Percentiles rank a stretch among this genome's conserved stretches.
These are phyloP conservation scores for Epistrophella euchroma DNA, from an alignment of 2,888 invertebrate species.

Conservation along the genomic window DNA sequence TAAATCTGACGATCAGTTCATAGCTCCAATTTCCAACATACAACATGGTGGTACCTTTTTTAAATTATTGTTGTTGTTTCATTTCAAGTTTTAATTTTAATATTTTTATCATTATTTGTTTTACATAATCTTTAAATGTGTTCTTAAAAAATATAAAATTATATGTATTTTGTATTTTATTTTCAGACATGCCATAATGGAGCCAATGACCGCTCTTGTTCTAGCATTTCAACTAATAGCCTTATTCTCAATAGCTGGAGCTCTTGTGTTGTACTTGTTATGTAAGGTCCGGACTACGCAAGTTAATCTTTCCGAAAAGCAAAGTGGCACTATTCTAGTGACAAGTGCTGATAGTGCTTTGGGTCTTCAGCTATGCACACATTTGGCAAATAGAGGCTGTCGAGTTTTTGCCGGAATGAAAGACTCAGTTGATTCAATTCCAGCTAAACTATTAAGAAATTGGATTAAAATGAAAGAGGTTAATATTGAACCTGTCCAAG, in stretches of 20 bases:
- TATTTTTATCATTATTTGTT: too few relatives aligned
- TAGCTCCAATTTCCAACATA: too few relatives aligned
- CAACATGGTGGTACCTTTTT: too few relatives aligned
- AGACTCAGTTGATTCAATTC: conserved; percentile 86
- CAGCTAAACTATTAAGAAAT: conserved; percentile 86
- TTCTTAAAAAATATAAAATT: not conserved
- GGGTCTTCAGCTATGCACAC: conserved; percentile 90
- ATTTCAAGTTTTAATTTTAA: too few relatives aligned
- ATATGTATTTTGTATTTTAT: not conserved
- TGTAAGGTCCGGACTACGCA: conserved; percentile 89
- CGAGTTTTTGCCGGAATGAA: conserved; percentile 91
- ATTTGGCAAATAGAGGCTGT: conserved; percentile 89
- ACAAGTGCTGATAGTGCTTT: conserved; percentile 92
- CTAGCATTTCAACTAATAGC: conserved; percentile 92
- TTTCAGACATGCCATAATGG: conserved; percentile 86
- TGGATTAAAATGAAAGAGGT: conserved; percentile 87
- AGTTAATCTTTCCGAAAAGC: conserved; percentile 83
- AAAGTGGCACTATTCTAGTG: conserved; percentile 89
- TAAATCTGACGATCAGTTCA: too few relatives aligned
- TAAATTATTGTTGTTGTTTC: too few relatives aligned
- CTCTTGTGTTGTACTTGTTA: conserved; percentile 90
- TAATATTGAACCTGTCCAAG: conserved; percentile 82
- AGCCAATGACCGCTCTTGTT: conserved; percentile 91
- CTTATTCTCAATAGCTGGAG: conserved; percentile 92
- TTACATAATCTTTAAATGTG: too few relatives aligned